A percentile compares a stretch with the other conserved stretches of the same genome.
phyloP scores from a whole-genome alignment of 2,113 vertebrate species.

The Eretmochelys imbricata region DNA sequence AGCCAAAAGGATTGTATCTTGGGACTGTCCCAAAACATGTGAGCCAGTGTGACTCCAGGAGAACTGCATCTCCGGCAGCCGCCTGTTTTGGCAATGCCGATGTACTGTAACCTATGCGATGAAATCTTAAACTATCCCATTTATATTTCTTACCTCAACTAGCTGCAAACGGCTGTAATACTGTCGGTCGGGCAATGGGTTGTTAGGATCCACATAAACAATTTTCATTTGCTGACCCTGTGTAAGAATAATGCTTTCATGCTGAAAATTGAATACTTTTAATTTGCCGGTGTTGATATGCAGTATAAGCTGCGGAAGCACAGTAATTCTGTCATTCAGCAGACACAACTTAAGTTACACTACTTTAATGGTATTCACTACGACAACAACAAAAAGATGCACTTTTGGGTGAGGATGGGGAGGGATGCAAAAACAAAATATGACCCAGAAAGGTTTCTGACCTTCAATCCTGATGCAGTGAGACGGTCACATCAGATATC shows the following conservation, averaged over 20 bases:
- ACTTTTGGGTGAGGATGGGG: background rate
- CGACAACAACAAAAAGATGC: background rate
- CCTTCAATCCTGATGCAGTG: background rate
- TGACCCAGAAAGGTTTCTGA: background rate
- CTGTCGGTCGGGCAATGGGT: slow-evolving; percentile 86
- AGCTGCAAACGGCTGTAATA: slow-evolving; percentile 87
- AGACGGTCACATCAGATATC: background rate
- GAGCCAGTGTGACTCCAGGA: background rate
- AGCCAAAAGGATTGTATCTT: background rate
- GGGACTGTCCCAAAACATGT: background rate
- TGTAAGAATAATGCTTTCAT: slow-evolving; percentile 10
- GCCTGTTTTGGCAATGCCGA: background rate
- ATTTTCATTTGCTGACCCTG: slow-evolving; percentile 86
- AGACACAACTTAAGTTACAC: background rate
- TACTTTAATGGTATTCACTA: background rate
- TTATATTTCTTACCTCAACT: slow-evolving; percentile 85
- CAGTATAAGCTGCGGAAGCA: background rate
- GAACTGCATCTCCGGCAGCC: background rate
- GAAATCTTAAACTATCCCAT: background rate
- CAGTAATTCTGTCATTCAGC: background rate
- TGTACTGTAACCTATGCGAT: background rate
- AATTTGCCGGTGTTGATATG: background rate
- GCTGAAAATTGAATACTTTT: background rate
- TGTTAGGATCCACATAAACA: slow-evolving; percentile 79
- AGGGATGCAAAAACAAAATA: background rate